These are phyloP conservation scores for Lasiurus cinereus DNA, from an alignment of 2,113 vertebrate species.

Conservation along the genomic window DNA sequence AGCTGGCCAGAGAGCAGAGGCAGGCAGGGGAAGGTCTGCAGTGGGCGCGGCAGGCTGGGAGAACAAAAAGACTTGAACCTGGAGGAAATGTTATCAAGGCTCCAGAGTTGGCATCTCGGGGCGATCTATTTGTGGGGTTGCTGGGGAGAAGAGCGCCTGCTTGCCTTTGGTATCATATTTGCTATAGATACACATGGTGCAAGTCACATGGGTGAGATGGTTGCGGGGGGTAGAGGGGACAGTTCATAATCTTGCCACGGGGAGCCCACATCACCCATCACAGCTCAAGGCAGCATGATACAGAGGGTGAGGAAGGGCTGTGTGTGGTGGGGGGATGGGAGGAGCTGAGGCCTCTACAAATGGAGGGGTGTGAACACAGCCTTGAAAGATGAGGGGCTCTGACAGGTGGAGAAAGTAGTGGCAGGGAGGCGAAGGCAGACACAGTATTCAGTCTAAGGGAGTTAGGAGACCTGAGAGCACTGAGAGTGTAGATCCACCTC, in stretches of 20 bases:
- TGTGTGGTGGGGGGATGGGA: background rate
- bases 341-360: background rate
- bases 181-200: background rate
- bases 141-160: background rate
- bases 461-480: background rate
- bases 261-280: background rate
- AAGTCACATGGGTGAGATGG: background rate
- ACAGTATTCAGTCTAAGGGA: fast-evolving
- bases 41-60: background rate
- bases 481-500: background rate
- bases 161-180: background rate
- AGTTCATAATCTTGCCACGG: background rate
- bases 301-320: background rate
- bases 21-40: background rate
- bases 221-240: too few species aligned
- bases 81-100: background rate
- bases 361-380: background rate
- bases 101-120: too few species aligned
- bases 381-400: background rate
- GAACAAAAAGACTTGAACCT: background rate
- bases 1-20: background rate
- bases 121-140: too few species aligned
- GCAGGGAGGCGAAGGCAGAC: background rate
- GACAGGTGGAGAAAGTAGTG: background rate
- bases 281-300: background rate